phyloP scores from a whole-genome alignment of 1,140 invertebrate genomes.

The Ladona fulva region DNA sequence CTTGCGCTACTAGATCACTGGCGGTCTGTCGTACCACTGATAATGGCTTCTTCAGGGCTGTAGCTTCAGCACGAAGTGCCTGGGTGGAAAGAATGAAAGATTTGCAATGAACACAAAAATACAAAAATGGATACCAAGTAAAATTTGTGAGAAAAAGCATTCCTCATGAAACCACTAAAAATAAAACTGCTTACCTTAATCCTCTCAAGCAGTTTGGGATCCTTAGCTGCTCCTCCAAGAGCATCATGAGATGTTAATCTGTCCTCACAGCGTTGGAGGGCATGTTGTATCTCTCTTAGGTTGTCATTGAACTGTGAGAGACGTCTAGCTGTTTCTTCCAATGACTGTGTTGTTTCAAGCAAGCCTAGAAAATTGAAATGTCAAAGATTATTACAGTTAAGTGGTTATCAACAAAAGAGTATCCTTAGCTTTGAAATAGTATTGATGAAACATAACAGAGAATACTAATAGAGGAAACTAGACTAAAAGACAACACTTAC shows the following conservation, averaged over 20 bases:
- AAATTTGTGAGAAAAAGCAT: not conserved
- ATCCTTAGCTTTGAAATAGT: too few relatives aligned
- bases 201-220: slow-evolving; percentile 71
- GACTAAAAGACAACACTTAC: slow-evolving; percentile 32
- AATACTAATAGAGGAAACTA: slow-evolving; percentile 43
- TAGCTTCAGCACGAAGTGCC: slow-evolving; percentile 61
- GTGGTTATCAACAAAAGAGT: not conserved
- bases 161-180: not conserved
- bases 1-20: slow-evolving; percentile 62
- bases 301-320: slow-evolving; percentile 80
- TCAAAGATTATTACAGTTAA: not conserved
- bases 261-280: slow-evolving; percentile 79
- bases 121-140: not conserved
- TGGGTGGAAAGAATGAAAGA: slow-evolving; percentile 24
- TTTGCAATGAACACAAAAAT: slow-evolving; percentile 13
- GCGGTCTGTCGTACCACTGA: slow-evolving; percentile 57
- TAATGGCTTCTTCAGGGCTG: slow-evolving; percentile 65
- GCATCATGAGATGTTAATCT: slow-evolving; percentile 70
- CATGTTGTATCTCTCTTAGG: slow-evolving; percentile 68
- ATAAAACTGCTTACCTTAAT: slow-evolving; percentile 48
- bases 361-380: slow-evolving; percentile 33
- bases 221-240: slow-evolving; percentile 63
- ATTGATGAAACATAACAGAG: slow-evolving; percentile 64
- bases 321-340: slow-evolving; percentile 76
- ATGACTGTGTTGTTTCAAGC: slow-evolving; percentile 54